phyloP scores from a whole-genome alignment of 1,140 invertebrate species.

The Coboldia fuscipes region DNA sequence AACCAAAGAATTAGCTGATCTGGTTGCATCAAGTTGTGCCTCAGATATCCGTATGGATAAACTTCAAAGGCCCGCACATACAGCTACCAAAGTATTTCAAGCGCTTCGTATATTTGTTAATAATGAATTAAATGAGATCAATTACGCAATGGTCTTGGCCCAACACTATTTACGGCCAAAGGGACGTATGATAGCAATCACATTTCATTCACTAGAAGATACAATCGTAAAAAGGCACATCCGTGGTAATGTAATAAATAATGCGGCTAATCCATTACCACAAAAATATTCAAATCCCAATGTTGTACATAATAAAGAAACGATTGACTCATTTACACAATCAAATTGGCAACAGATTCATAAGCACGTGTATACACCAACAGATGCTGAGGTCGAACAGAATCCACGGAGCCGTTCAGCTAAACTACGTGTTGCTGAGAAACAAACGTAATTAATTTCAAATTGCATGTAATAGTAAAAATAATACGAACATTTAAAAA shows the following conservation, averaged over 20 bases:
- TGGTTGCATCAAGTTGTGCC: slow-evolving; percentile 45
- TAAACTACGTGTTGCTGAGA: slow-evolving; percentile 67
- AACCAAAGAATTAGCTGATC: slow-evolving; percentile 60
- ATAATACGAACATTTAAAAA: too few species aligned
- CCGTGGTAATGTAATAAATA: slow-evolving; percentile 46
- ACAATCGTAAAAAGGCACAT: slow-evolving; percentile 86
- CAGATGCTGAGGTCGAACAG: slow-evolving; percentile 41
- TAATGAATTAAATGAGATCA: slow-evolving; percentile 90
- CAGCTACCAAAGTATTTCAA: slow-evolving; percentile 85
- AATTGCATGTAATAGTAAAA: too few species aligned
- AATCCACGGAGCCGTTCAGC: slow-evolving; percentile 77
- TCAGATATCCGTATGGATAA: slow-evolving; percentile 40
- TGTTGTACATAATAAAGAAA: slow-evolving; percentile 27
- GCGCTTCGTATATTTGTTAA: slow-evolving; percentile 91
- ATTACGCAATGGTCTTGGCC: slow-evolving; percentile 67
- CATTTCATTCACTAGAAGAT: slow-evolving; percentile 89
- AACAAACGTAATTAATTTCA: too few species aligned
- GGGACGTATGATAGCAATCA: slow-evolving; percentile 59
- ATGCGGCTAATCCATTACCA: slow-evolving; percentile 37
- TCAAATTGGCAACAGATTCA: slow-evolving; percentile 54
- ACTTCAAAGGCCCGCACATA: slow-evolving; percentile 49
- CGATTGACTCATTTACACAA: slow-evolving; percentile 33
- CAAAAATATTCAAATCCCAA: slow-evolving; percentile 38
- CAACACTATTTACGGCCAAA: slow-evolving; percentile 51
- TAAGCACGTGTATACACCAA: slow-evolving; percentile 60